Conservation (phyloP, 2,888 invertebrate species). For the Actias luna region DNA sequence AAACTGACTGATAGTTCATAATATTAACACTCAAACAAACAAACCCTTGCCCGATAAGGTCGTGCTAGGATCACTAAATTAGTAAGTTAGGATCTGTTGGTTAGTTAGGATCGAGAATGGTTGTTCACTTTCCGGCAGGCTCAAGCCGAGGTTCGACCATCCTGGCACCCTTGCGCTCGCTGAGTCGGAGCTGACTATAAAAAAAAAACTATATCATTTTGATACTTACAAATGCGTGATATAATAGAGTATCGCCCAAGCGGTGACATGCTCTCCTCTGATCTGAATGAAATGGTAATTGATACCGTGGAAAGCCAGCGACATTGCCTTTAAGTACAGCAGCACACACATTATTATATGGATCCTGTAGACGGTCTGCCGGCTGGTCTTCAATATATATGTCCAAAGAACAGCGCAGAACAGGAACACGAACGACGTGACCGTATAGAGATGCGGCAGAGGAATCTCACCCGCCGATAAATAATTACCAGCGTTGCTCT, state of each 20-base stretch:
- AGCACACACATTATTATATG: slow-evolving; percentile 98
- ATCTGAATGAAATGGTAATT: slow-evolving; percentile 97
- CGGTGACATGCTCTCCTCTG: slow-evolving; percentile 95
- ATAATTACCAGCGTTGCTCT: slow-evolving; percentile 92
- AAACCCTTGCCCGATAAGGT: too few species aligned
- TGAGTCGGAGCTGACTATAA: too few species aligned
- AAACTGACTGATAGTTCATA: too few species aligned
- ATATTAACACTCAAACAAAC: too few species aligned
- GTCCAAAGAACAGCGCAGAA: slow-evolving; percentile 96
- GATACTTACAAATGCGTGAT: slow-evolving; percentile 96
- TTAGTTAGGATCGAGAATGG: too few species aligned
- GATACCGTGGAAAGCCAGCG: slow-evolving; percentile 96
- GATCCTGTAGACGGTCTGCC: slow-evolving; percentile 94
- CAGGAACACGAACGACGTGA: slow-evolving; percentile 95
- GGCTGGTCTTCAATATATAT: slow-evolving; percentile 90
- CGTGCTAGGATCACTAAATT: too few species aligned
- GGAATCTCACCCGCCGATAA: slow-evolving; percentile 98
- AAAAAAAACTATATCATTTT: not conserved
- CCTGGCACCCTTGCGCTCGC: too few species aligned
- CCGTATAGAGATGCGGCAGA: slow-evolving; percentile 94
- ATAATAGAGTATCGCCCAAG: slow-evolving; percentile 98
- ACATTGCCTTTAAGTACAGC: slow-evolving; percentile 94
- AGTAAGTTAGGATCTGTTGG: too few species aligned
- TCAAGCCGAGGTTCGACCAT: too few species aligned
- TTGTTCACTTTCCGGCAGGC: too few species aligned